These are phyloP conservation scores for Siderastrea radians DNA, from an alignment of 92 coral and sea anemone species.

Conservation along the genomic window DNA sequence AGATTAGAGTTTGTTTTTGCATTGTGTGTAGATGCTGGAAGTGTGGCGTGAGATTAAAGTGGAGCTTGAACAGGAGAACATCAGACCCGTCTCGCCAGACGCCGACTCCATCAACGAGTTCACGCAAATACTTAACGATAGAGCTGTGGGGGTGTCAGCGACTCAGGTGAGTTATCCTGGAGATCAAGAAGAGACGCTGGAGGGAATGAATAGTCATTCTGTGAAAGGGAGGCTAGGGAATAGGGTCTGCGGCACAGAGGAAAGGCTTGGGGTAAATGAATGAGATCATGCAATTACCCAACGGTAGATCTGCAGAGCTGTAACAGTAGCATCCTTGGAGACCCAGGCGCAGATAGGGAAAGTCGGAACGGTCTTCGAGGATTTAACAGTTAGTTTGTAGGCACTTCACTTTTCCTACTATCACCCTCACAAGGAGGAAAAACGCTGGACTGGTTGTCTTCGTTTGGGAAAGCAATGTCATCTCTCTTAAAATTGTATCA, in stretches of 20 bases:
- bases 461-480: too few relatives aligned
- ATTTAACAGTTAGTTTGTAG: too few relatives aligned
- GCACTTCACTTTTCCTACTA: too few relatives aligned
- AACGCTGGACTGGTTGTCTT: too few relatives aligned
- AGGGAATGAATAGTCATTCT: too few relatives aligned
- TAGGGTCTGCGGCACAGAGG: too few relatives aligned
- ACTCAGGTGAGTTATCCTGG: conserved; percentile 73
- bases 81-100: conserved; percentile 95
- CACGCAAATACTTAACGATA: conserved; percentile 86
- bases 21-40: conserved; percentile 82
- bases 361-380: too few relatives aligned
- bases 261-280: background rate
- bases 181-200: background rate
- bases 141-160: conserved; percentile 82
- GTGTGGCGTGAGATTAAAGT: conserved; percentile 89
- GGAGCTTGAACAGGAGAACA: conserved; percentile 91
- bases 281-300: background rate
- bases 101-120: conserved; percentile 88
- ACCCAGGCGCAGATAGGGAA: too few relatives aligned
- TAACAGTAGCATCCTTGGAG: background rate
- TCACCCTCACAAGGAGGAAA: too few relatives aligned
- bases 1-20: background rate
- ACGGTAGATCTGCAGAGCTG: background rate
- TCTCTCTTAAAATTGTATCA: too few relatives aligned
- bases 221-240: too few relatives aligned